These are phyloP conservation scores for Probaryconus sp. DNA, from an alignment of 1,140 invertebrate genomes.

Conservation along the genomic window DNA sequence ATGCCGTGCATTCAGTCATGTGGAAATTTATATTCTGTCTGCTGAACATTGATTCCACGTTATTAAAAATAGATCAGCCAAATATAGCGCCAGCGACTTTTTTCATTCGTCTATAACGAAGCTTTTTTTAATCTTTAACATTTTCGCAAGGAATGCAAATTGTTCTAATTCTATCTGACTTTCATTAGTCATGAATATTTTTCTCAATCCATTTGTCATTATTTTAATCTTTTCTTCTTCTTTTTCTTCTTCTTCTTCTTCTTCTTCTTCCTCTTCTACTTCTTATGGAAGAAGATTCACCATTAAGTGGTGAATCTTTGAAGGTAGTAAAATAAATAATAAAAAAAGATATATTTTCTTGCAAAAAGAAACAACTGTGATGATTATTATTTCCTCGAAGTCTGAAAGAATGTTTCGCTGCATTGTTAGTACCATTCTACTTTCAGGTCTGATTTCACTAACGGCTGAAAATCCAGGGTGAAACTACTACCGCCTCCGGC, in stretches of 20 bases:
- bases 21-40: slow-evolving; percentile 4
- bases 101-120: not conserved
- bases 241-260: too few species aligned
- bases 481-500: slow-evolving; percentile 42
- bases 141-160: too few species aligned
- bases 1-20: slow-evolving; percentile 4
- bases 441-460: slow-evolving; percentile 61
- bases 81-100: not conserved
- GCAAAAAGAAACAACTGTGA: slow-evolving; percentile 22
- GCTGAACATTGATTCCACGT: slow-evolving; percentile 1
- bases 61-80: slow-evolving; percentile 11
- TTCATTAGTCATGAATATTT: too few species aligned
- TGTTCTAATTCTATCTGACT: too few species aligned
- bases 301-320: too few species aligned
- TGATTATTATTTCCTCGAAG: slow-evolving; percentile 60
- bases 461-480: slow-evolving; percentile 39
- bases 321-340: too few species aligned
- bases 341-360: not conserved
- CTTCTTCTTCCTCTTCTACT: too few species aligned
- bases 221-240: too few species aligned
- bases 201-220: too few species aligned
- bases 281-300: too few species aligned
- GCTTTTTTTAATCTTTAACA: too few species aligned
- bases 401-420: slow-evolving; percentile 59
- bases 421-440: slow-evolving; percentile 64